Evolutionary conservation across 2,797 vertebrate genomes (phyloP).

Genomic region (Brotogeris chrysoptera): DNA sequence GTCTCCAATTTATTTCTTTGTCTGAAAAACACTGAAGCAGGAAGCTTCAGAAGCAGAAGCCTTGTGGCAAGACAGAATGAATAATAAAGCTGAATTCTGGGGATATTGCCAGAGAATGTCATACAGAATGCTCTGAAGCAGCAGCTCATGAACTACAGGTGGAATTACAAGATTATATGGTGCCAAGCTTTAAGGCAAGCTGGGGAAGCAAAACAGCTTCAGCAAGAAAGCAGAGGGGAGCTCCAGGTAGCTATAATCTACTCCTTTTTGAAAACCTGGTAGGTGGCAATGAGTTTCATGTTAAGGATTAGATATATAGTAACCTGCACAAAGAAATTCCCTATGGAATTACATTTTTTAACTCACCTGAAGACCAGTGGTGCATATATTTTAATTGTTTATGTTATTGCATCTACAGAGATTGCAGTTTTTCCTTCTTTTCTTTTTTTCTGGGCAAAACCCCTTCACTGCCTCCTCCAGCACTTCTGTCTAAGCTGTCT

Average conservation of each 20-base stretch:
- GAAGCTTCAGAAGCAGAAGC: conserved; percentile 27
- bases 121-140: conserved; percentile 23
- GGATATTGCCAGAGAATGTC: conserved; percentile 47
- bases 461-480: not conserved
- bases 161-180: conserved; percentile 12
- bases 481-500: not conserved
- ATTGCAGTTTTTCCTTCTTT: not conserved
- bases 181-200: not conserved
- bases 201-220: not conserved
- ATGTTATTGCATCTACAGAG: not conserved
- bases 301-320: not conserved
- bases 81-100: conserved; percentile 50
- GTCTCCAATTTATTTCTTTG: conserved; percentile 5
- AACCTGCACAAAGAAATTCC: not conserved
- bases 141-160: conserved; percentile 28
- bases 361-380: not conserved
- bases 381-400: not conserved
- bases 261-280: not conserved
- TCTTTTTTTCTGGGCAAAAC: not conserved
- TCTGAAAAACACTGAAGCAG: conserved; percentile 6
- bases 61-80: conserved; percentile 27
- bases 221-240: not conserved
- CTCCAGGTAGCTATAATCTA: not conserved
- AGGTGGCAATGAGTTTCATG: not conserved
- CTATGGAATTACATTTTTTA: not conserved